Evolutionary conservation across 2,113 vertebrate genomes (phyloP).

Genomic region (Rousettus leschenaultii): DNA sequence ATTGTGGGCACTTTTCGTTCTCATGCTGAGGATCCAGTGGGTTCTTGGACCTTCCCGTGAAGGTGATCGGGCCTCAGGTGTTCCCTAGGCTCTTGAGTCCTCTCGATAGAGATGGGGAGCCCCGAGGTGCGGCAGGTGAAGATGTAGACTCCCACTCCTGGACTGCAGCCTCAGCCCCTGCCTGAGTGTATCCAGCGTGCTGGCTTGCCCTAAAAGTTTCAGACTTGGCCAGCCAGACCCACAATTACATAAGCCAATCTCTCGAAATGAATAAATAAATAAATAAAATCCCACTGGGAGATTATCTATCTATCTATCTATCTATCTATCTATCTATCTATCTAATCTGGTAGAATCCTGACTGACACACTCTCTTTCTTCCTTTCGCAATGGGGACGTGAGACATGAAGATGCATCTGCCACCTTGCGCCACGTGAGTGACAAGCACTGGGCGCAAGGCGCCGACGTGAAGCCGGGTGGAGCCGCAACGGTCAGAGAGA

Average conservation of each 20-base stretch:
- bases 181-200: neutral
- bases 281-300: neutral
- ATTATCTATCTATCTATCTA: neutral
- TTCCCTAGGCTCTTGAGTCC: fast-evolving
- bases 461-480: fast-evolving
- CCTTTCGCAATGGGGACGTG: neutral
- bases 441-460: fast-evolving
- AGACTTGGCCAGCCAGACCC: too few species aligned
- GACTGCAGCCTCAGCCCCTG: neutral
- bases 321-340: too few species aligned
- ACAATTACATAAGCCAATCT: neutral
- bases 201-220: neutral
- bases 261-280: neutral
- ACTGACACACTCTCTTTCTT: neutral
- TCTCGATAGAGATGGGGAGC: fast-evolving
- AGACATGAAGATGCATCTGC: neutral
- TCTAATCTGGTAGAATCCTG: neutral
- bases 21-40: too few species aligned
- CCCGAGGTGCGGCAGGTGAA: fast-evolving
- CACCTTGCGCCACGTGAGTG: neutral
- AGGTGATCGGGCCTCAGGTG: fast-evolving
- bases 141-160: neutral
- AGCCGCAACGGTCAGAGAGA: neutral
- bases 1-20: neutral
- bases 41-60: fast-evolving